These are phyloP conservation scores for Etheostoma spectabile DNA, from an alignment of 2,113 vertebrate genomes.

Conservation along the genomic window DNA sequence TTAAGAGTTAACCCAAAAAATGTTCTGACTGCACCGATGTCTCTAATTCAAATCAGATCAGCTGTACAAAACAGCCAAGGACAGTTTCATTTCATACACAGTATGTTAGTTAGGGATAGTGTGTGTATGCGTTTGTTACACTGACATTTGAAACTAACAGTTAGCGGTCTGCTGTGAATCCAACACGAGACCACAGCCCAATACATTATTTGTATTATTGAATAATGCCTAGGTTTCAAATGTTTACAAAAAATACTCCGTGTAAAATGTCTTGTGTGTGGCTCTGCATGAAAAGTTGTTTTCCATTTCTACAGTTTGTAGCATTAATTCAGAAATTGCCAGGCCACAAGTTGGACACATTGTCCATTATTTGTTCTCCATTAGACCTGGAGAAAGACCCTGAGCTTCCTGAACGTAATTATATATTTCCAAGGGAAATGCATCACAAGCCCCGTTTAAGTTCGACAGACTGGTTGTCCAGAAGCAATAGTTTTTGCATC, in stretches of 20 bases:
- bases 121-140: background rate
- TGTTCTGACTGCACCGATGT: background rate
- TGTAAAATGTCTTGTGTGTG: conserved; percentile 4
- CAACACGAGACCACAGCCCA: background rate
- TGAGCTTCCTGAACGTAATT: background rate
- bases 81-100: too few species aligned
- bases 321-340: background rate
- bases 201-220: background rate
- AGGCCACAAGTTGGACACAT: background rate
- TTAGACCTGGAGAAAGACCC: conserved; percentile 2
- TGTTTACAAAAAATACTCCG: background rate
- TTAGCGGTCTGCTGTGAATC: background rate
- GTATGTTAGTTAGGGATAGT: background rate
- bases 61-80: background rate
- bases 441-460: conserved; percentile 6
- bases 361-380: conserved; percentile 16
- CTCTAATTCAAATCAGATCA: background rate
- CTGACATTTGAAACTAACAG: conserved; percentile 15
- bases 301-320: conserved; percentile 1
- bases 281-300: conserved; percentile 4
- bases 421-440: conserved; percentile 5
- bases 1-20: background rate
- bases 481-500: background rate
- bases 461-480: conserved; percentile 3
- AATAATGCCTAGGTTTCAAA: background rate